Base-by-base conservation (phyloP, 2,113 vertebrate genomes). In the Lethenteron reissneri region DNA sequence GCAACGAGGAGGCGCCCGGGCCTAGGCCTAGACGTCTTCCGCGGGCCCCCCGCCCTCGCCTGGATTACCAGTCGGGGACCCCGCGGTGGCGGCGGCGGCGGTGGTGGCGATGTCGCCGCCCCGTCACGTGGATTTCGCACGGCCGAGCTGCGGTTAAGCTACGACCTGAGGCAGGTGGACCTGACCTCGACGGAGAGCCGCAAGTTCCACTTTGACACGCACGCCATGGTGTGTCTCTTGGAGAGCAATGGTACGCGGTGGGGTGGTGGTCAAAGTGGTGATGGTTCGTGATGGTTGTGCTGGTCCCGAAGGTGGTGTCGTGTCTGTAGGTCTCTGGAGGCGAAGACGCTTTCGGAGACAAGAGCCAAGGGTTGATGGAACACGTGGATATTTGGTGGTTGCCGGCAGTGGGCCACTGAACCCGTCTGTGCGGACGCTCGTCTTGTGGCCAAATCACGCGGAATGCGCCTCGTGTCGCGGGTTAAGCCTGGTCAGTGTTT, bases 191-290 rank as follows among this genome's bases (percentile, higher is more conserved):
- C 78, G 3, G 85, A 82, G 58, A 83, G 72, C 13, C 79, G 78
- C 72, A 88, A 76, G 72, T 78, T 88, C 72, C 85, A 84, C 71
- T 95, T 97, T 75, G 94, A 97, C 71, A 99, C 94, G 5, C 90
- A 95, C 9, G 86, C 86, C 0, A 78, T 96, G 69, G 88, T 96
- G 9, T 84, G 81, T 62, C 79, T 90, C 68, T 79, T 99, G n/a
- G 89, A 99, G 77, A 78, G 83, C 70, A 88, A 86, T 19, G 94
- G 94, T 97, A 81, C 41, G 41, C 41, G 41, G 41, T 41, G 41
- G 41, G 41, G 41, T 41, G 41, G 41, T 41, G 41, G 41, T 41
- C 5, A 41, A 41, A 41, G 79, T 77, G 70, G 64, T 59, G n/a
- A 11, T 57, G 19, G 10, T 72, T 69, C 19, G 15, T 57, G n/a